Conservation (phyloP, 2,888 invertebrate species). For the Salpingus planirostris region DNA sequence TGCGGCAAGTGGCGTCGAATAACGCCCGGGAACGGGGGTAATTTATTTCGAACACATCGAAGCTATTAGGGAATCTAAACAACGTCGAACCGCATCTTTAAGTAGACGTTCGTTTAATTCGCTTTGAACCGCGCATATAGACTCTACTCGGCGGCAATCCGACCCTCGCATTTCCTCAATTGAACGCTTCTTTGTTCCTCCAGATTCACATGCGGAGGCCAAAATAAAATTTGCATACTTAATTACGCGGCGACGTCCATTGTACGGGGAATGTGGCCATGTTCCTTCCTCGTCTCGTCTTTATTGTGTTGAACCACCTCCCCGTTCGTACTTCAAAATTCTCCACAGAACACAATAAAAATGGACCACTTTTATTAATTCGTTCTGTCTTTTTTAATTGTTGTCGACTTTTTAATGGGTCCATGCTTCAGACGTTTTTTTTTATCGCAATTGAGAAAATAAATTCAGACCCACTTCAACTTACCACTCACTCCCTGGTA, state of each 20-base stretch:
- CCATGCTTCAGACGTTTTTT: slow-evolving; percentile 3
- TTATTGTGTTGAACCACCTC: slow-evolving; percentile 13
- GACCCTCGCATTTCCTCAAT: slow-evolving; percentile 25
- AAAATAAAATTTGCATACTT: slow-evolving; percentile 36
- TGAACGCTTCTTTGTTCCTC: slow-evolving; percentile 32
- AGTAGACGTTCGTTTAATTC: slow-evolving; percentile 30
- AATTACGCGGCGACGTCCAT: slow-evolving; percentile 25
- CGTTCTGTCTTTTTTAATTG: slow-evolving; percentile 23
- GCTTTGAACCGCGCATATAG: slow-evolving; percentile 26
- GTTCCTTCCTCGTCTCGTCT: slow-evolving; percentile 9
- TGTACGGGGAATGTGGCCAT: slow-evolving; percentile 17
- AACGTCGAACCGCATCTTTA: slow-evolving; percentile 25
- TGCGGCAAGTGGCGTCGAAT: too few relatives aligned
- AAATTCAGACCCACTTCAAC: too few relatives aligned
- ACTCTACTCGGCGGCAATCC: slow-evolving; percentile 26
- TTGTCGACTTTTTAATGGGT: slow-evolving; percentile 16
- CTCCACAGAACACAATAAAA: slow-evolving; percentile 23
- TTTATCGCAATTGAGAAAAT: too few relatives aligned
- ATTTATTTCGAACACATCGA: slow-evolving; percentile 25
- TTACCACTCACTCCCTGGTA: too few relatives aligned
- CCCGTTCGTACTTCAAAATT: slow-evolving; percentile 19
- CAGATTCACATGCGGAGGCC: slow-evolving; percentile 30
- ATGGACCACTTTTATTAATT: slow-evolving; percentile 21
- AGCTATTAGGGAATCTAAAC: slow-evolving; percentile 27
- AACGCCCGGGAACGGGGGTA: too few relatives aligned